Evolutionary conservation across 1,140 invertebrate species (phyloP), one percentile per base, ranked within the genome.

Genomic region (Eumaeus atala): DNA sequence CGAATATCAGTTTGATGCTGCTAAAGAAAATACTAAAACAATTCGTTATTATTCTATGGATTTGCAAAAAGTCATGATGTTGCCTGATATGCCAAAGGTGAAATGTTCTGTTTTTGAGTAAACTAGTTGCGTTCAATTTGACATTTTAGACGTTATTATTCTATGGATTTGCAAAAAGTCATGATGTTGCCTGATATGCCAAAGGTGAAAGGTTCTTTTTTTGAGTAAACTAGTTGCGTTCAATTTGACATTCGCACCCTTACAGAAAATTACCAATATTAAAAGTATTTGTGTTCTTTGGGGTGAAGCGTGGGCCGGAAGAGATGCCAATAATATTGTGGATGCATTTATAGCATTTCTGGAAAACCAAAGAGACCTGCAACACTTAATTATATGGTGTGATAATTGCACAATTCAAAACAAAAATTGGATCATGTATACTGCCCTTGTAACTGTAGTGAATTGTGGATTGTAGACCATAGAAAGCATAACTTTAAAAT

Each of bases 131-230:
- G 18, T 51, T 51, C 37, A 51, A 51, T 18, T 18, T 51, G 33
- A 37, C 49, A 36, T 51, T 51, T 51, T 51, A 12, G 37, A 51
- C 14, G 51, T 18, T 52, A 52, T 40, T 52, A 42, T 42, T 52
- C 51, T 28, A 52, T 52, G 51, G 51, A 52, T 52, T 33, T 40
- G 5, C 37, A 52, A 52, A 52, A 52, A 51, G 36, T 51, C 11
- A 51, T 40, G 50, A 12, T 51, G 16, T 51, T 51, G 5, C 36
- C 50, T 9, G 50, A 51, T 10, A 40, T 51, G 50, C 16, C 50
- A 18, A 38, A 51, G 11, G 50, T 51, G 12, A 40, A 51, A 18
- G 36, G 17, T 51, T 51, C 50, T 51, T 51, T 50, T 51, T 40
- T 40, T 51, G 10, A 51, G 50, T 51, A 37, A 35, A 51, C 34